Evolutionary conservation across 2,113 vertebrate species (phyloP), one percentile per base, ranked within the genome.

Genomic region (Bubo bubo): DNA sequence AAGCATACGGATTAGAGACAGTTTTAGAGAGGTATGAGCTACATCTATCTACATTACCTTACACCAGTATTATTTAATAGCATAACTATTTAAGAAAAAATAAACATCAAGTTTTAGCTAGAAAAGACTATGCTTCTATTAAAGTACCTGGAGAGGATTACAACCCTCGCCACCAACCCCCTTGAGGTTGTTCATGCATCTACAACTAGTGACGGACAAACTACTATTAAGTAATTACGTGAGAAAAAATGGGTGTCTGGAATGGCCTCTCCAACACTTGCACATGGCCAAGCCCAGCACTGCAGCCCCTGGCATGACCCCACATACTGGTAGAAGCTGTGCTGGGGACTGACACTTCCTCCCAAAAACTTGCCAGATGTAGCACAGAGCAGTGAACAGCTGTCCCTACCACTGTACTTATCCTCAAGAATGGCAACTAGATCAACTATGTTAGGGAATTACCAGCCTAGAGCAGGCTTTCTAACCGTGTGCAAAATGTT

Each of bases 311-410:
- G 7, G 53, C 23, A 14, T 2, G 10, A 49, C 17, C 53, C 17
- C 1, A 3, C 0, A 3, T 1, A 14, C 0, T 72, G 26, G 7
- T 43, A 43, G 10, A 34, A 52, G 19, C 24, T 50, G 10, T 12
- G 19, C 62, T 75, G 47, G 12, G 15, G 21, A 45, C 28, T 41
- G 24, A 19, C 4, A 5, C 1, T 1, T 43, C 28, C 32, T 58
- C 62, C 35, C 47, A 14, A 34, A 50, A 34, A 2, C 4, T 3
- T 15, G 16, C 12, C 41, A 79, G 24, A 12, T 2, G 3, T 5
- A 8, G 35, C 56, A 52, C 35, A 58, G 73, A 67, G 26, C 35
- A 5, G 5, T 7, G 49, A 74, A 49, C 55, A 53, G 37, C 76
- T 56, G 39, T 37, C 22, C 56, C 62, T 60, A 26, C 19, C 21